These are phyloP conservation scores for Sipunculus nudus DNA, from an alignment of 2,888 invertebrate genomes.

Conservation along the genomic window DNA sequence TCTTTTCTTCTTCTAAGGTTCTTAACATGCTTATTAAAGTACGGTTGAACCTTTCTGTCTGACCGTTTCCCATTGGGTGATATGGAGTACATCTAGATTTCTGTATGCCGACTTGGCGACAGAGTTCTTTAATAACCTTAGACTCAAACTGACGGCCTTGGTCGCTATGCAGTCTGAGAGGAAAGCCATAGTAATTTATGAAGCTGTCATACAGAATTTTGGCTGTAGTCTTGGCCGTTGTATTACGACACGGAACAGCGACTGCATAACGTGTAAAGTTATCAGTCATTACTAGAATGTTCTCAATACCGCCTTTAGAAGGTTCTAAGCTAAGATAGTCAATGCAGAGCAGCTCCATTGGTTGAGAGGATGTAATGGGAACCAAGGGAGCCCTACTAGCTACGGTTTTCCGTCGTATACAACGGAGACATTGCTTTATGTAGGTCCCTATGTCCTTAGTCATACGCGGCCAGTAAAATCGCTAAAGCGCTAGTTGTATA, in stretches of 20 bases:
- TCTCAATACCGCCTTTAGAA: slow-evolving; percentile 17
- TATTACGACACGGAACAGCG: slow-evolving; percentile 27
- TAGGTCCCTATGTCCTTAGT: background rate
- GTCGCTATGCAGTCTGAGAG: slow-evolving; percentile 1
- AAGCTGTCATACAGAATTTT: slow-evolving; percentile 28
- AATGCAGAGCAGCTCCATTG: slow-evolving; percentile 30
- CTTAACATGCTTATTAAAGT: slow-evolving; percentile 34
- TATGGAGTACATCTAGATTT: slow-evolving; percentile 15
- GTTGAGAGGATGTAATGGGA: slow-evolving; percentile 10
- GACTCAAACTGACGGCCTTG: slow-evolving; percentile 9
- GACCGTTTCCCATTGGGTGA: slow-evolving; percentile 28
- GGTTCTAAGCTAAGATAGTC: slow-evolving; percentile 27
- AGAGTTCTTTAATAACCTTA: slow-evolving; percentile 2
- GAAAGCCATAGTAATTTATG: slow-evolving; percentile 30
- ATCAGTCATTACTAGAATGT: slow-evolving; percentile 35
- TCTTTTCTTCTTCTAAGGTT: slow-evolving; percentile 24
- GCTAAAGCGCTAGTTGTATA: background rate
- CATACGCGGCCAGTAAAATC: background rate
- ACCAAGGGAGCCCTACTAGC: slow-evolving; percentile 10
- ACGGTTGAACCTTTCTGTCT: slow-evolving; percentile 41
- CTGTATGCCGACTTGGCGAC: background rate
- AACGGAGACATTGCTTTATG: background rate
- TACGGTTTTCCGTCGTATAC: background rate
- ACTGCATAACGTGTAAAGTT: slow-evolving; percentile 32
- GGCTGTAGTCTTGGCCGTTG: slow-evolving; percentile 29